A percentile compares a stretch with the other conserved stretches of the same genome.
Conservation (phyloP, 2,888 invertebrate genomes). For the Physocephala rufipes region DNA sequence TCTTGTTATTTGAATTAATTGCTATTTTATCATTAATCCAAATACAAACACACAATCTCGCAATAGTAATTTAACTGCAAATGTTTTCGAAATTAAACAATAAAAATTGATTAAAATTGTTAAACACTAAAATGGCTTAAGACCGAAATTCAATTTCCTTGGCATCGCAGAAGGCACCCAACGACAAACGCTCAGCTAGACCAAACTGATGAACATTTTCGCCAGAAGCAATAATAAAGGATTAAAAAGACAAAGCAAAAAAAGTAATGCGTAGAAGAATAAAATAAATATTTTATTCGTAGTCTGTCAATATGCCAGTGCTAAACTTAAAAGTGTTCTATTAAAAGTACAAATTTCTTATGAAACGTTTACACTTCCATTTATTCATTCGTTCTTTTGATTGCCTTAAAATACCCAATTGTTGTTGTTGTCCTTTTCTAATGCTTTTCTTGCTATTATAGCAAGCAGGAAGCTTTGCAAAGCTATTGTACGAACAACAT, state of each 20-base stretch:
- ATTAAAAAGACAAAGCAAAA: constrained; percentile 1
- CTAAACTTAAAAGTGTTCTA: background rate
- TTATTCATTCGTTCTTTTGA: too few relatives aligned
- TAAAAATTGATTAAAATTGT: too few relatives aligned
- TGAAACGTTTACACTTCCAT: too few relatives aligned
- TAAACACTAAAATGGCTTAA: too few relatives aligned
- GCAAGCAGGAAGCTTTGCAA: constrained; percentile 22
- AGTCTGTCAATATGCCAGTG: constrained; percentile 21
- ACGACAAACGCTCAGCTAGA: background rate
- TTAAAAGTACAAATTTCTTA: background rate
- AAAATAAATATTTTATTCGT: background rate
- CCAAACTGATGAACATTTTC: too few relatives aligned
- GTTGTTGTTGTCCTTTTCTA: background rate
- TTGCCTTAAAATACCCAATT: background rate
- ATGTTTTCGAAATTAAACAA: too few relatives aligned
- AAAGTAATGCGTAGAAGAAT: background rate
- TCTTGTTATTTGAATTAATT: too few relatives aligned
- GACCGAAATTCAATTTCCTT: too few relatives aligned
- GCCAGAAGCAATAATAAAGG: background rate
- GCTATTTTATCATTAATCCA: too few relatives aligned
- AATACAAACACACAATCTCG: too few relatives aligned
- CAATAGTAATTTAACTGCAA: too few relatives aligned
- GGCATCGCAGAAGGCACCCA: background rate
- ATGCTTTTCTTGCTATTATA: too few relatives aligned
- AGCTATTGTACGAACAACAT: background rate